Conservation (phyloP, 2,113 vertebrate genomes). For the Echinops telfairi region DNA sequence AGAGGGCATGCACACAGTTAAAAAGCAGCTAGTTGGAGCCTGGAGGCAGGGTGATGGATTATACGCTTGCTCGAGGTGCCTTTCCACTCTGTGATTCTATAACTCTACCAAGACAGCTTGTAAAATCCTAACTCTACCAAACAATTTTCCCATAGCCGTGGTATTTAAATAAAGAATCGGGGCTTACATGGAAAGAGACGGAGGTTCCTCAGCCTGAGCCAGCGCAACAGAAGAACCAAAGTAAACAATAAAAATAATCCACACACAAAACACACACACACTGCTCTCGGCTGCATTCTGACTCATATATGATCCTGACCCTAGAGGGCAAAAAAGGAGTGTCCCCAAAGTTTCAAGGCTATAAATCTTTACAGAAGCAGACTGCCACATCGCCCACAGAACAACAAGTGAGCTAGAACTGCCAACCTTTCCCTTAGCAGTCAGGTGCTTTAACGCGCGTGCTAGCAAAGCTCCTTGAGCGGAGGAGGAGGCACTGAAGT, state of each 20-base stretch:
- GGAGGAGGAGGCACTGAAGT: not conserved
- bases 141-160: not conserved
- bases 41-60: not conserved
- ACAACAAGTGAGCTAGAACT: not conserved
- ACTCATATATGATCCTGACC: not conserved
- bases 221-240: not conserved
- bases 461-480: not conserved
- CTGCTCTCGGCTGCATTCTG: not conserved
- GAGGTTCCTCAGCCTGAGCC: not conserved
- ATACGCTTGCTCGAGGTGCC: not conserved
- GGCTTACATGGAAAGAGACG: not conserved
- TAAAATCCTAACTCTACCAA: not conserved
- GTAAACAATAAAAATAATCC: not conserved
- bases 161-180: constrained; percentile 31
- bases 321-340: not conserved
- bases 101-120: constrained; percentile 32
- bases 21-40: not conserved
- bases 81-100: constrained; percentile 24
- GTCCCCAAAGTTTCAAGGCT: not conserved
- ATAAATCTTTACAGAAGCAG: not conserved
- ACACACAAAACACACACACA: not conserved
- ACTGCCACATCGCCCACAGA: not conserved
- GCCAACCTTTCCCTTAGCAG: not conserved
- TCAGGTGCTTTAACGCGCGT: not conserved
- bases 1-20: not conserved